Evolutionary conservation across 2,113 vertebrate genomes (phyloP).

Genomic region (Megaleporinus macrocephalus): DNA sequence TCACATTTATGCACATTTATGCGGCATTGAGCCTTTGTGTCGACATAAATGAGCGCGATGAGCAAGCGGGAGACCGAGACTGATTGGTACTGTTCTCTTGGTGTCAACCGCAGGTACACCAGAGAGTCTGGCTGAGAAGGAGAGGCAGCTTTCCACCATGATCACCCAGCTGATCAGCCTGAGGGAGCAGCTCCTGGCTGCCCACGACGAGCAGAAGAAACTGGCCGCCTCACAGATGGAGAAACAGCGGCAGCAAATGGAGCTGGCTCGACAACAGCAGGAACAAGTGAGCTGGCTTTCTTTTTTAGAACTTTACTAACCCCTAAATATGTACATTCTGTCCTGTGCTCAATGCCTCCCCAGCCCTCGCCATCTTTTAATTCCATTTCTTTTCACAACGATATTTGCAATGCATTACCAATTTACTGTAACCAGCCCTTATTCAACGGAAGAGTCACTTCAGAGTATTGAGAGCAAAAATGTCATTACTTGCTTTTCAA

Average conservation of each 20-base stretch:
- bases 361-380: background rate
- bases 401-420: background rate
- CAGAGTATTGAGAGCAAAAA: background rate
- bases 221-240: constrained; percentile 98
- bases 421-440: background rate
- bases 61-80: background rate
- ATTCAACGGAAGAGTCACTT: background rate
- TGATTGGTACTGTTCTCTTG: background rate
- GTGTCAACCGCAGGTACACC: constrained; percentile 85
- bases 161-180: constrained; percentile 98
- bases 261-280: constrained; percentile 97
- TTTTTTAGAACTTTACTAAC: background rate
- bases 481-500: constrained; percentile 10
- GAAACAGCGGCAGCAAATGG: constrained; percentile 99
- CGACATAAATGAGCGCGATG: background rate
- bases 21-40: background rate
- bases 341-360: background rate
- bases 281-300: constrained; percentile 87
- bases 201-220: constrained; percentile 98
- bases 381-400: background rate
- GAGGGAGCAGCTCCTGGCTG: constrained; percentile 96
- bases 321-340: background rate
- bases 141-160: constrained; percentile 98
- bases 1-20: background rate
- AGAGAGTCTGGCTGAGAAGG: constrained; percentile 97